phyloP scores from a whole-genome alignment of 2,113 vertebrate species.

The Pipra filicauda region DNA sequence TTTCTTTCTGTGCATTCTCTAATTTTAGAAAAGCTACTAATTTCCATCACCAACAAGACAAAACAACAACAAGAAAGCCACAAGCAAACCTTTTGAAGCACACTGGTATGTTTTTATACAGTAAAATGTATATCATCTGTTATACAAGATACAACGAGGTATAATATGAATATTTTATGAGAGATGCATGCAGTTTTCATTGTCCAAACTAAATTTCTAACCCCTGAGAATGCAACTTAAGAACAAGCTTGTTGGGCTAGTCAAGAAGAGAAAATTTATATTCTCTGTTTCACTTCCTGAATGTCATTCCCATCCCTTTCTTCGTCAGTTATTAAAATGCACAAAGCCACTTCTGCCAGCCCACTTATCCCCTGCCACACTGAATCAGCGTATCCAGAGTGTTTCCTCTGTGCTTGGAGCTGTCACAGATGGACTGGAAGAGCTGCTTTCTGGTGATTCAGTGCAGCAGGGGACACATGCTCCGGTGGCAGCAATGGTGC shows the following conservation, averaged over 20 bases:
- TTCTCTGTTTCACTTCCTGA: not conserved
- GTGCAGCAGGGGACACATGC: slow-evolving; percentile 24
- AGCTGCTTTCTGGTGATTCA: not conserved
- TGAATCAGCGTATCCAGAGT: not conserved
- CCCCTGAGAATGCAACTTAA: not conserved
- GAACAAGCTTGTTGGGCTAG: not conserved
- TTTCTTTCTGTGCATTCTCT: not conserved
- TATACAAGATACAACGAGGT: not conserved
- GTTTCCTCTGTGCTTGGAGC: slow-evolving; percentile 22
- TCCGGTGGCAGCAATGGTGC: not conserved
- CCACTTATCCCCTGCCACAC: slow-evolving; percentile 20
- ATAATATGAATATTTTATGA: not conserved
- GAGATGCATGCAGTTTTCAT: not conserved
- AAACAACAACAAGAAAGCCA: not conserved
- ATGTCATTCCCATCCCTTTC: not conserved
- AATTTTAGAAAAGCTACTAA: not conserved
- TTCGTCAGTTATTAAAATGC: not conserved
- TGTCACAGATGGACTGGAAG: slow-evolving; percentile 16
- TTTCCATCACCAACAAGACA: not conserved
- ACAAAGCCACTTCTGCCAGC: not conserved
- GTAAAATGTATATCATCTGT: not conserved
- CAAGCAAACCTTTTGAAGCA: not conserved
- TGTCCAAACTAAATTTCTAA: not conserved
- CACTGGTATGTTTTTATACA: not conserved
- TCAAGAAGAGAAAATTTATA: not conserved